phyloP scores from a whole-genome alignment of 2,888 invertebrate genomes.

The Calameuta pallipes region DNA sequence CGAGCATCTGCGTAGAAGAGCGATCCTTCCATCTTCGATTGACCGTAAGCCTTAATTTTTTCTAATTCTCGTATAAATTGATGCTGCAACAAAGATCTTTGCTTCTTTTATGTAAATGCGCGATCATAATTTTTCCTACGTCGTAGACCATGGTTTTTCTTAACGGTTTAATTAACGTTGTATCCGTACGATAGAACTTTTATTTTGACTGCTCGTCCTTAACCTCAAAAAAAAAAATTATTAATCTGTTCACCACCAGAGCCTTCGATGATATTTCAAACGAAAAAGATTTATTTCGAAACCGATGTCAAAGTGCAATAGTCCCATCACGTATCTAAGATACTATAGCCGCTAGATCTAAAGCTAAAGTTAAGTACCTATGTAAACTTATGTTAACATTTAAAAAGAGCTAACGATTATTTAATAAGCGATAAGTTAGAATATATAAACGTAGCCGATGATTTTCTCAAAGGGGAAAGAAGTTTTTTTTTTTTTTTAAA shows the following conservation, averaged over 20 bases:
- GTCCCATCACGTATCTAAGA: slow-evolving; percentile 14
- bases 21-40: background rate
- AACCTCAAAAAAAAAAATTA: background rate
- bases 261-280: background rate
- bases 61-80: background rate
- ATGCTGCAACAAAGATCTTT: background rate
- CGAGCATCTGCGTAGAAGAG: background rate
- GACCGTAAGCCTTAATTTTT: background rate
- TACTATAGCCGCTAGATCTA: slow-evolving; percentile 25
- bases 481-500: background rate
- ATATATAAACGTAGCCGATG: slow-evolving; percentile 23
- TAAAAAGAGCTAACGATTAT: slow-evolving; percentile 26
- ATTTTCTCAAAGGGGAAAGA: slow-evolving; percentile 18
- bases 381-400: slow-evolving; percentile 30
- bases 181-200: background rate
- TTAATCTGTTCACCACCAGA: background rate
- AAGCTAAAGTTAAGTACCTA: slow-evolving; percentile 24
- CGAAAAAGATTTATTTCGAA: background rate
- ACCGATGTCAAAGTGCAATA: slow-evolving; percentile 31
- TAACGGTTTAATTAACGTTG: too few species aligned
- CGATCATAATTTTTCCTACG: background rate
- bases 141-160: too few species aligned
- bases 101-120: background rate
- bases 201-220: background rate
- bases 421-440: slow-evolving; percentile 20